These are phyloP conservation scores for Plutomurus gul DNA, from an alignment of 1,140 invertebrate species.

Conservation along the genomic window DNA sequence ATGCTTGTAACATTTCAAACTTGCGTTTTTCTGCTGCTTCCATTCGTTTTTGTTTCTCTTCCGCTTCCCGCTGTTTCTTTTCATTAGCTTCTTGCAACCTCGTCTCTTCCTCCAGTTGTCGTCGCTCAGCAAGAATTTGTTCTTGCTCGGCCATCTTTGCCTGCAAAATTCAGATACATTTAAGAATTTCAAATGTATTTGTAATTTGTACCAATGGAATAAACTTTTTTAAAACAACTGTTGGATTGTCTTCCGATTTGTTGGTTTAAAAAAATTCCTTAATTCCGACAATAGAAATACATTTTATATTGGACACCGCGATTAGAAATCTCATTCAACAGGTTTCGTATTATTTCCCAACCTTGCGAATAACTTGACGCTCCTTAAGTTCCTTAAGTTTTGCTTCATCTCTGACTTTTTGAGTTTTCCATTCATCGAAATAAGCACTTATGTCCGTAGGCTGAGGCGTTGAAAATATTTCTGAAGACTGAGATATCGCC, in stretches of 20 bases:
- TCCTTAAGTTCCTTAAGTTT: constrained; percentile 62
- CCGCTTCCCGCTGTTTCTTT: constrained; percentile 58
- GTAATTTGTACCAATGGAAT: background rate
- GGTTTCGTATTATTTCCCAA: background rate
- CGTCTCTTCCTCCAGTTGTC: constrained; percentile 60
- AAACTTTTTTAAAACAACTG: too few species aligned
- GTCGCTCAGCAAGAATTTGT: constrained; percentile 59
- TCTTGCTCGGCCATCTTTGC: constrained; percentile 59
- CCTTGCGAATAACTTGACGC: constrained; percentile 57
- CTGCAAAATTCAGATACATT: background rate
- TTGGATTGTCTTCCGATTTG: too few species aligned
- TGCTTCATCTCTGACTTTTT: constrained; percentile 61
- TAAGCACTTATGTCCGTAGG: constrained; percentile 56
- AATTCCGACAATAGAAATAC: too few species aligned
- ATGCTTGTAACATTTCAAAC: constrained; percentile 57
- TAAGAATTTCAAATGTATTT: background rate
- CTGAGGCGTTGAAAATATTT: background rate
- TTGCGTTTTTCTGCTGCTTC: constrained; percentile 62
- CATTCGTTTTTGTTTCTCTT: constrained; percentile 62
- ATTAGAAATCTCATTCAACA: background rate
- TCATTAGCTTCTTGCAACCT: constrained; percentile 56
- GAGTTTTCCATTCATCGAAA: constrained; percentile 59
- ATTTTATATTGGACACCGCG: background rate
- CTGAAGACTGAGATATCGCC: background rate
- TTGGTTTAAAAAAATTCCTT: too few species aligned